Evolutionary conservation across 2,113 vertebrate species (phyloP), one percentile per base, ranked within the genome.

Genomic region (Paralichthys olivaceus): DNA sequence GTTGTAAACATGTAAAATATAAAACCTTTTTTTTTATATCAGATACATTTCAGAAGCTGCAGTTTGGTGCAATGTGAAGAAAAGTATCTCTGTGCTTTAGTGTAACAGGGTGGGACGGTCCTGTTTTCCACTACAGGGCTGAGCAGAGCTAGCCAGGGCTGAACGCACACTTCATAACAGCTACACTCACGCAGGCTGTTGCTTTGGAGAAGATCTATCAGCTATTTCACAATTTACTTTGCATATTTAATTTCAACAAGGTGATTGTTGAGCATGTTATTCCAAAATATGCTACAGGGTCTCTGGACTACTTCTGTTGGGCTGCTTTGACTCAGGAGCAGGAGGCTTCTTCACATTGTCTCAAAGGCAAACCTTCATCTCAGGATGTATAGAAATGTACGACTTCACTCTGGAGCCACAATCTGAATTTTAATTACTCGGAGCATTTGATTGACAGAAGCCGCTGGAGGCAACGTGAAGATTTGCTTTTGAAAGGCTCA

Each of bases 1-100:
- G 66, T 87, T 90, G 83, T 83, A 80, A 84, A 87, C 80, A 80
- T 87, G 84, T 89, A 72, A 86, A 63, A 65, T 89, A 88, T 65
- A 14, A 67, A 72, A 69, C 32, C 54, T 80, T 75, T 80, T 83
- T 80, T 75, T 80, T 83, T 72, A 81, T 72, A 81, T 78, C 70
- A 67, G 49, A 71, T 62, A 61, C 37, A 75, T 86, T 76, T 82
- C 51, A 79, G 79, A 81, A 57, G 53, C 54, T 54, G 55, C 56
- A 43, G 75, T 73, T 75, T 69, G 75, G 78, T 77, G 79, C 56
- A 77, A 34, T 86, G 72, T 77, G 22, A 77, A 73, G 58, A 83
- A 9, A 19, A 51, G 51, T 76, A 77, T 80, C 72, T 86, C 34
- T 79, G 60, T 85, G 75, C 43, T 75, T 3, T 53, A 69, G 23